Base-by-base conservation (phyloP, 2,888 invertebrate genomes). In the Creontiades dilutus region DNA sequence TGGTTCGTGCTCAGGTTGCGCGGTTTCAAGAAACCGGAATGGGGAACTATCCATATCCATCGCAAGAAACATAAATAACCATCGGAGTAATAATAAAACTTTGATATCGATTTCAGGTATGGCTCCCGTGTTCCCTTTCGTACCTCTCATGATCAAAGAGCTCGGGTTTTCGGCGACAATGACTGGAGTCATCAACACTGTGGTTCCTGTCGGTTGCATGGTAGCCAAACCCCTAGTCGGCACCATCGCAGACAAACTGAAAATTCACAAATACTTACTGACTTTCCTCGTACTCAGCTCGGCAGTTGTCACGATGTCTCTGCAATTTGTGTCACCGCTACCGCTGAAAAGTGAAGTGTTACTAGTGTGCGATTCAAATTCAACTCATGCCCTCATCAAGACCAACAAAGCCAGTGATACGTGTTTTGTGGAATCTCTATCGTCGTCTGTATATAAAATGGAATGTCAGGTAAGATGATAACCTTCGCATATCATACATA, bases 191-290 rank as follows among this genome's bases (percentile, higher is more conserved):
- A 88, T 90, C 19, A 68, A 61, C 68, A 90, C 90, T 12, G 80
- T 89, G 11, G 76, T 80, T 13, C 91, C 90, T 12, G n/a, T 91
- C 5, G 19, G 81, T 27, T 76, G 86, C 52, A 89, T 90, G 61
- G 37, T 90, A 28, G 78, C 52, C 14, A 91, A 90, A 52, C 90
- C 90, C 1, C 23, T 81, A 9, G 23, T 86, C 16, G 91, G 91
- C 13, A 48, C 88, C 12, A 55, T 91, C 7, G 89, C 90, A 0
- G 91, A 91, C 68, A 89, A 90, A 75, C 90, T 88, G 52, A 80
- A 82, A 52, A 86, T 86, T 57, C 92, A 89, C 95, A 95, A 92
- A 47, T 16, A 14, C 19, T 13, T 90, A 14, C 7, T 90, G 16
- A 11, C 90, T 14, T 11, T 78, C 28, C n/a, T 90, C 19, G n/a